Evolutionary conservation across 2,113 vertebrate genomes (phyloP), one percentile per base, ranked within the genome.

Genomic region (Malurus melanocephalus): DNA sequence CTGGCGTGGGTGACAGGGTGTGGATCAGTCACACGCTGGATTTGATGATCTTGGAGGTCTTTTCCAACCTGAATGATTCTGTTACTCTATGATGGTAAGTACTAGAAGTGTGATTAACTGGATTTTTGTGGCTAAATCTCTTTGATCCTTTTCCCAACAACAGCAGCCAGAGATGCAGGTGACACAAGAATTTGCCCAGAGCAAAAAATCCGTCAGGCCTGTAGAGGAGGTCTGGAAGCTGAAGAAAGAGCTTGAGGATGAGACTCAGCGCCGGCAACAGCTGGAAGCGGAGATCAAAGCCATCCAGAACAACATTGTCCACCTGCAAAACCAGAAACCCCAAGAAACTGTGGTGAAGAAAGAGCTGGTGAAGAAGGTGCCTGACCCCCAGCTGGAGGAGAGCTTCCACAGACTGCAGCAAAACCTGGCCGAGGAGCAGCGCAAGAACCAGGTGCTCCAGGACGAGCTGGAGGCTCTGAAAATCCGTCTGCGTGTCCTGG

Each of bases 371-470:
- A 99, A 99, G 93, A 98, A 98, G 91, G 97, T 99, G 52, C 98
- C 98, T 3, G 99, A 99, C 74, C 99, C 99, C 2, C 98, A 97
- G 52, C 97, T 99, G 67, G 98, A 99, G 42, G 98, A 99, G 61
- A 98, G 98, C 71, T 93, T 98, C 88, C 98, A 98, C 93, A 98
- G 97, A 73, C 96, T 98, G 85, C 98, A 99, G 94, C 98, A 97
- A 82, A 98, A 96, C 60, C 97, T 99, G 28, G 97, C 97, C 0
- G 98, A 99, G 51, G 99, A 99, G 92, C 98, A 98, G 67, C 98
- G 97, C 82, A 97, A 97, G 76, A 99, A 98, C 82, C 98, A 97
- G 62, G 94, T 96, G 28, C 93, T 99, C 52, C 98, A 98, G 89
- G 98, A 98, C 4, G 99, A 99, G 79, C 93, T 99, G 61, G 98